phyloP scores from a whole-genome alignment of 2,797 vertebrate species.

The Anisognathus igniventris region DNA sequence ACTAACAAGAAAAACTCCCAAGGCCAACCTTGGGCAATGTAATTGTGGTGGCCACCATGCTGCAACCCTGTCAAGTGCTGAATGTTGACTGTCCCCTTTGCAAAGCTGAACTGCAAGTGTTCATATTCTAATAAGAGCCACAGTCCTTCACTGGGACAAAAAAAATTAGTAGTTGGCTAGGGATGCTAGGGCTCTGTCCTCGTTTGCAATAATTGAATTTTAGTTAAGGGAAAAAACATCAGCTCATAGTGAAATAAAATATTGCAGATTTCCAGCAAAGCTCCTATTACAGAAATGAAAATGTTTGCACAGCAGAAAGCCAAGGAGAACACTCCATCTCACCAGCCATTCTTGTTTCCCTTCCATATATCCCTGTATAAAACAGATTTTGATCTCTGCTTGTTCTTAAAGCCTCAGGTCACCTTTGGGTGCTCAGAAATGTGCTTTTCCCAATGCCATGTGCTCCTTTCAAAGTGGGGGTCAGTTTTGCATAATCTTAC shows the following conservation, averaged over 20 bases:
- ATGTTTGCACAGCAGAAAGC: background rate
- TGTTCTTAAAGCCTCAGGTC: background rate
- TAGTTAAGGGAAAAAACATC: background rate
- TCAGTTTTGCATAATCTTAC: background rate
- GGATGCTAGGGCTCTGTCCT: background rate
- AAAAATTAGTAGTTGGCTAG: background rate
- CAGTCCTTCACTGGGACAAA: background rate
- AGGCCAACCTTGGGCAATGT: background rate
- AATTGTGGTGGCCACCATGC: background rate
- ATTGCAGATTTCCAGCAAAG: background rate
- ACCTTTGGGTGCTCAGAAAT: background rate
- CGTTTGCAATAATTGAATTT: background rate
- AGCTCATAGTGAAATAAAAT: background rate
- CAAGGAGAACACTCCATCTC: background rate
- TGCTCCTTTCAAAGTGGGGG: background rate
- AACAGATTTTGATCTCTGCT: background rate
- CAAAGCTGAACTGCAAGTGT: background rate
- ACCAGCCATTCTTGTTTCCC: background rate
- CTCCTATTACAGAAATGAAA: background rate
- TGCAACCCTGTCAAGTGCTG: background rate
- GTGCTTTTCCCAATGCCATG: background rate
- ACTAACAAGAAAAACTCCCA: background rate
- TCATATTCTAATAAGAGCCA: rapidly evolving
- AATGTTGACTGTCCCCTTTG: background rate
- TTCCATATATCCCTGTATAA: background rate